Base-by-base conservation (phyloP, 2,113 vertebrate species). In the Sinocyclocheilus grahami region DNA sequence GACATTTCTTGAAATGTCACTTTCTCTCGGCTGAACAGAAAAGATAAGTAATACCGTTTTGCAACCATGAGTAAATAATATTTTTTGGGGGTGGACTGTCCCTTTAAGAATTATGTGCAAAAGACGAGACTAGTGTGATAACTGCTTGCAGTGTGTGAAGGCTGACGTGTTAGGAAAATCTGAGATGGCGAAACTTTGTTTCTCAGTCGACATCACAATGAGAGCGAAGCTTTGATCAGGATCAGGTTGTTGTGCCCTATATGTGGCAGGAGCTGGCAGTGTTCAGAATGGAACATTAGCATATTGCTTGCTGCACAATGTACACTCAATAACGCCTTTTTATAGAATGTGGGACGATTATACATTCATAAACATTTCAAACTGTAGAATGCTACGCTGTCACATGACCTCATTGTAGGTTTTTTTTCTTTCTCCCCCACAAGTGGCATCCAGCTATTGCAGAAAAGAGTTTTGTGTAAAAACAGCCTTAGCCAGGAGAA, bases 261-360 rank as follows among this genome's bases (percentile, higher is more conserved):
- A 14, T 51, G 3, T 27, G 72, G 42, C 5, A 51, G 22, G 42
- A 76, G 42, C 42, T 76, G 72, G 12, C 46, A 24, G 42, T 46
- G n/a, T 76, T 79, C 10, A n/a, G 30, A 60, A 79, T 39, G 53
- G 16, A 37, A 79, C 37, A 79, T 58, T 79, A 76, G 11, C 53
- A 79, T 60, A 37, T 58, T 78, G 77, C 77, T 22, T 22, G 42
- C 69, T 39, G 33, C 0, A 20, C 69, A 60, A 53, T 37, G 24
- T 53, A 53, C 51, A 55, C 11, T 7, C 18, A 55, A 58, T 7
- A 78, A 16, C 22, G 18, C 51, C 30, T 77, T 48, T 48, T 24
- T 7, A 6, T n/a, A 48, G 5, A 48, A 48, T 46, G 37, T 48
- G 11, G 58, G 58, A 14, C 2, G 22, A 6, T 13, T 39, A 42